Base-by-base conservation (phyloP, 2,888 invertebrate species). In the Eulithis testata region DNA sequence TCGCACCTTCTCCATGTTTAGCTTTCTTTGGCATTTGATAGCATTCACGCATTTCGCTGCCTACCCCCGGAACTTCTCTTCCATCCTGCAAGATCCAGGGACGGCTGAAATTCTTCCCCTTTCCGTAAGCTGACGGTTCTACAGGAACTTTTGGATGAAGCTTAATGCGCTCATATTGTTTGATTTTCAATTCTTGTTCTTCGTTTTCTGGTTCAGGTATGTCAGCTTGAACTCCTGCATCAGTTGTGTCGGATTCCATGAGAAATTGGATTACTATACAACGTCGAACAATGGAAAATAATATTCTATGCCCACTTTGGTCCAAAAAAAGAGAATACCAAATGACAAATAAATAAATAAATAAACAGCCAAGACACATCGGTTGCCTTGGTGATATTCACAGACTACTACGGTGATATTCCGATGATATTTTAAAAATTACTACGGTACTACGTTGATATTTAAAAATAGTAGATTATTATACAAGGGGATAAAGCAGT, bases 51-150 rank as follows among this genome's bases (percentile, higher is more conserved):
- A 90, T 91, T 79, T 89, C 90, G 72, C 91, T 93, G 3, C 91
- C 90, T 63, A 82, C 79, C 5, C 76, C 81, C 3, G 86, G 86
- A 37, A 83, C 78, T 67, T 81, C 80, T 1, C 91, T 85, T 1
- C 91, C 92, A 76, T 93, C 93, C 65, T 91, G 90, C 54, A 93
- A 77, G 57, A 93, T 93, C 93, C 93, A 93, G 1, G 85, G 82
- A 36, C 90, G 83, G 66, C 93, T 93, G 57, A 77, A 91, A 54
- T 85, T 86, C 66, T 87, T 88, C 12, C 85, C 85, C 80, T 83
- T 91, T 0, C 88, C 89, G 73, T 91, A 91, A 1, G 86, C 80
- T 36, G 91, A 88, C 8, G 87, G 85, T 76, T 92, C 93, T 55
- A 88, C 73, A 2, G 92, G 92, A 50, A 76, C 87, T 80, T 91